Evolutionary conservation across 2,888 invertebrate genomes (phyloP).

Genomic region (Spodoptera littoralis): DNA sequence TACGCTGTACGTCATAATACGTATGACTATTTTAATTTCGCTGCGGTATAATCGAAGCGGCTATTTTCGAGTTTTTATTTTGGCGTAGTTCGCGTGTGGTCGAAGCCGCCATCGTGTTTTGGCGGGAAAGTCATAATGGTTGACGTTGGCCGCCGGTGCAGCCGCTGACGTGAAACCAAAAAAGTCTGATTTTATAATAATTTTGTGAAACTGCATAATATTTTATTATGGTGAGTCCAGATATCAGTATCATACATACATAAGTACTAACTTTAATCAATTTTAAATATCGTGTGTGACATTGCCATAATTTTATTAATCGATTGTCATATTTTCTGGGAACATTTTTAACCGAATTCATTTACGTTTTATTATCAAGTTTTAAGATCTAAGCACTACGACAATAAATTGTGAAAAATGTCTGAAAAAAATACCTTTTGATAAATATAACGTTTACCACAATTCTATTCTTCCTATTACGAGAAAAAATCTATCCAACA

Average conservation of each 20-base stretch:
- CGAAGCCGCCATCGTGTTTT: conserved; percentile 76
- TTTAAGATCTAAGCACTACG: no score
- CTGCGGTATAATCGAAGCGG: conserved; percentile 76
- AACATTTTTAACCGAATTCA: no score
- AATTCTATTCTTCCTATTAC: no score
- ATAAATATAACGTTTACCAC: no score
- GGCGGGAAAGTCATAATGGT: conserved; percentile 84
- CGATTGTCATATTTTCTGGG: no score
- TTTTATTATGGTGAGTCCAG: conserved; percentile 36
- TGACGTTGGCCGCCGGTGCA: conserved; percentile 72
- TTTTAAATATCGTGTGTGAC: no score
- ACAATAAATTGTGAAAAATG: no score
- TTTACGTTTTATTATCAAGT: no score
- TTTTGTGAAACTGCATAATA: not conserved
- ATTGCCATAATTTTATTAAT: no score
- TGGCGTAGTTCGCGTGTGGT: conserved; percentile 88
- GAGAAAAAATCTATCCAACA: no score
- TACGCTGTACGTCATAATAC: conserved; percentile 57
- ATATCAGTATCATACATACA: not conserved
- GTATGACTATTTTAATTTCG: conserved; percentile 83
- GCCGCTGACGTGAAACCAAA: conserved; percentile 50
- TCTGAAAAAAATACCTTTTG: no score
- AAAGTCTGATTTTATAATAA: conserved; percentile 3
- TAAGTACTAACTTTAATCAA: no score
- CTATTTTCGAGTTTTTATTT: conserved; percentile 88